These are phyloP conservation scores for Cettia cetti DNA, from an alignment of 2,113 vertebrate species.

Conservation along the genomic window DNA sequence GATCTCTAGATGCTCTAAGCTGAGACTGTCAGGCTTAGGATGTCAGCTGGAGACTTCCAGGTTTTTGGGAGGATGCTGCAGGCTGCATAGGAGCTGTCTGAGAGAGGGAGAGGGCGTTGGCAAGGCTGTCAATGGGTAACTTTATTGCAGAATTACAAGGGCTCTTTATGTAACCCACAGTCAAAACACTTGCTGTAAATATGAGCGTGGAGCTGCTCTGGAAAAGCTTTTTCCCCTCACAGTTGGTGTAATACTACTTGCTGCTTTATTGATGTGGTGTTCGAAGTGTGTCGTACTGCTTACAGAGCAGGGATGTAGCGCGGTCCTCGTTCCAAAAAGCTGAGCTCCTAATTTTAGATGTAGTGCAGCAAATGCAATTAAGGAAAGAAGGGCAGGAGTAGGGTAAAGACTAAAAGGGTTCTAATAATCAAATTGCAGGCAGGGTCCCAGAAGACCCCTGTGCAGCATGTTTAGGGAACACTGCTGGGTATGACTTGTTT, in stretches of 20 bases:
- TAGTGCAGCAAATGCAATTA: constrained; percentile 54
- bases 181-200: constrained; percentile 45
- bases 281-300: neutral
- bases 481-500: neutral
- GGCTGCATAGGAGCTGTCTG: neutral
- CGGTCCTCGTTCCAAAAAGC: constrained; percentile 37
- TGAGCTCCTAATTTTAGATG: constrained; percentile 50
- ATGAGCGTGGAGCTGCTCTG: neutral
- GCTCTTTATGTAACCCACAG: constrained; percentile 50
- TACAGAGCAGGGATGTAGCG: neutral
- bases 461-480: neutral
- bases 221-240: constrained; percentile 29
- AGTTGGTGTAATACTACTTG: constrained; percentile 17
- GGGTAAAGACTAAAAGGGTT: constrained; percentile 56
- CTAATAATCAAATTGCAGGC: constrained; percentile 28
- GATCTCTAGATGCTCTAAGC: neutral
- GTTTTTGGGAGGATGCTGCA: neutral
- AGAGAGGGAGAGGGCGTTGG: constrained; percentile 9
- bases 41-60: neutral
- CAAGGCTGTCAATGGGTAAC: constrained; percentile 27
- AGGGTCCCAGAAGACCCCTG: neutral
- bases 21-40: neutral
- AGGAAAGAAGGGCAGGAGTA: constrained; percentile 62
- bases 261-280: neutral
- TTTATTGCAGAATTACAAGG: constrained; percentile 43